A percentile compares a stretch with the other conserved stretches of the same genome.
phyloP scores from a whole-genome alignment of 2,797 vertebrate genomes.

The Tokudaia muenninki region DNA sequence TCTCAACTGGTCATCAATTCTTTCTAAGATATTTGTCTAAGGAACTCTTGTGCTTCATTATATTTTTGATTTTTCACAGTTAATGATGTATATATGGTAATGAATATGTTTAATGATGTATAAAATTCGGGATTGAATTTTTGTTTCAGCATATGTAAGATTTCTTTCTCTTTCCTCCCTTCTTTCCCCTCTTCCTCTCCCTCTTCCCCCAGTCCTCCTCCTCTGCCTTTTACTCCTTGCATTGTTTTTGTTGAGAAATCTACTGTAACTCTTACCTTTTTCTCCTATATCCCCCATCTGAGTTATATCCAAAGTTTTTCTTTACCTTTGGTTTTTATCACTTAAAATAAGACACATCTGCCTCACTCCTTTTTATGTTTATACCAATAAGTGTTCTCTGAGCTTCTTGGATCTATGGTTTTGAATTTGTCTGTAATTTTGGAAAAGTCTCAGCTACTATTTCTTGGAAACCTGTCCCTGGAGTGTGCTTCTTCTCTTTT shows the following conservation, averaged over 20 bases:
- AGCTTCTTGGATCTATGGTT: not conserved
- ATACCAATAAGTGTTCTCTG: not conserved
- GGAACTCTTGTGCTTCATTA: not conserved
- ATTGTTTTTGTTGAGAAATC: constrained; percentile 29
- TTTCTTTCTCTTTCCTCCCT: not conserved
- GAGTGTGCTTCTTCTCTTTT: not conserved
- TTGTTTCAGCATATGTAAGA: not conserved
- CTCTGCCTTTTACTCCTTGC: not conserved
- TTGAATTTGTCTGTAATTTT: not conserved
- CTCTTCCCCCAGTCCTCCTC: not conserved
- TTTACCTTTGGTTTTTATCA: constrained; percentile 9
- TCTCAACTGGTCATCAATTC: not conserved
- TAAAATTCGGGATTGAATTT: not conserved
- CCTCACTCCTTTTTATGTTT: not conserved
- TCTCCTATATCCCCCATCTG: not conserved
- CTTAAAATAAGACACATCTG: not conserved
- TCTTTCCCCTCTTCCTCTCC: not conserved
- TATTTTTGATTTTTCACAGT: constrained; percentile 28
- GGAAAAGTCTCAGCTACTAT: not conserved
- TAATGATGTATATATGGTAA: not conserved
- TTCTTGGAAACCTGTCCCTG: not conserved
- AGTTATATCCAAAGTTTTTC: not conserved
- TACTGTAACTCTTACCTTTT: not conserved
- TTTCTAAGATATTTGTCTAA: not conserved
- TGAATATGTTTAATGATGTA: not conserved